Base-by-base conservation (phyloP, 2,113 vertebrate species). In the Saguinus imperator region DNA sequence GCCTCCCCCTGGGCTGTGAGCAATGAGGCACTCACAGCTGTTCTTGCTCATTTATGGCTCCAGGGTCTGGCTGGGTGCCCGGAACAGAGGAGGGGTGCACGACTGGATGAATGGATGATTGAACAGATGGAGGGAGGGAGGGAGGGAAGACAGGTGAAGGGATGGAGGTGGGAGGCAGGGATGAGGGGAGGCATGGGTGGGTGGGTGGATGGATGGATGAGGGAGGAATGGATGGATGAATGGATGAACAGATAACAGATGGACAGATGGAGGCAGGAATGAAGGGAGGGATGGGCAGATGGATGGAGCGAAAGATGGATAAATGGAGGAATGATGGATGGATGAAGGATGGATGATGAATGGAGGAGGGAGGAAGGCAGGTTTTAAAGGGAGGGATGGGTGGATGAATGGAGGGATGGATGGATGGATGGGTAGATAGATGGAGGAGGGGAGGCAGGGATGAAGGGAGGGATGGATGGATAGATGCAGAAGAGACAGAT, bases 401-500 rank as follows among this genome's bases (percentile, higher is more conserved):
- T 0, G 43, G 27, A 16, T 1, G 37, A 27, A 43, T 6, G 25
- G 13, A 10, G 10, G 25, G 25, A 25, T 1, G 45, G 17, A 27
- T 1, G 27, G 17, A 43, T 0, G 55, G 4, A 10, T 52, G 14
- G 0, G 8, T 5, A 17, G 16, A 52, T 5, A 17, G 16, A 52
- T 17, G 52, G 52, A 52, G 16, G 52, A 52, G 52, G 16, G 16
- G 52, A 52, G 52, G 52, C 52, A 52, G 10, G 55, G 14, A 10
- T 10, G 14, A 1, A 16, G 12, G 25, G 17, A 6, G 40, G 25
- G 11, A 9, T 13, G 40, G 55, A 6, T 50, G 29, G 52, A 0
- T 40, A 55, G 32, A 6, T 9, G 40, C 2, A 17, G 6, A 9
- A 0, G 0, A 17, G 9, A 0, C 0, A 1, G 20, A 1, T 43